phyloP scores from a whole-genome alignment of 2,797 vertebrate species.

The Platyrinchus mystaceus region DNA sequence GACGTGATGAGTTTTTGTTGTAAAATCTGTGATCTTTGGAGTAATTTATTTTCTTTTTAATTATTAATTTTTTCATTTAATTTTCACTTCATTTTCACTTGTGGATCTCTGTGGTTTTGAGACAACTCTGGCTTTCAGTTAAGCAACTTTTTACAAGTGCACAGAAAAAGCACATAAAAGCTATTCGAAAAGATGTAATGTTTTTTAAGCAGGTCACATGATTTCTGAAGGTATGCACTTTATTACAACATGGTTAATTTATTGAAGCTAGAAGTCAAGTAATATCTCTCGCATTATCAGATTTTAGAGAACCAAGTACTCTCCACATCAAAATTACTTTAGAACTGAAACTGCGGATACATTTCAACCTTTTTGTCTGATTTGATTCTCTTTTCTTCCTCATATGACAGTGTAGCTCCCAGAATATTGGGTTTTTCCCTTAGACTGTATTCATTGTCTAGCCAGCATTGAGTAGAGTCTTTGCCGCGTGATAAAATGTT shows the following conservation, averaged over 20 bases:
- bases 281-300: neutral
- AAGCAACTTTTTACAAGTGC: neutral
- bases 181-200: neutral
- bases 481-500: rapidly evolving
- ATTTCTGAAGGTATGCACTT: neutral
- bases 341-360: neutral
- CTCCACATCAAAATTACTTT: neutral
- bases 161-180: neutral
- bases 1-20: neutral
- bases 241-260: neutral
- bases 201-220: neutral
- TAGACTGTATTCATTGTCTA: neutral
- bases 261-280: neutral
- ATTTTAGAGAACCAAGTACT: neutral
- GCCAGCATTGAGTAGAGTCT: neutral
- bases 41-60: neutral
- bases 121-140: neutral
- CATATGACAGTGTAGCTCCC: neutral
- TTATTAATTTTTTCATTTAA: neutral
- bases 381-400: neutral
- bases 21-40: neutral
- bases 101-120: neutral
- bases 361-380: neutral
- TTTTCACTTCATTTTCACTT: too few relatives aligned
- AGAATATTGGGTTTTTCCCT: neutral